phyloP scores from a whole-genome alignment of 2,888 invertebrate genomes.

The Tetropium fuscum region DNA sequence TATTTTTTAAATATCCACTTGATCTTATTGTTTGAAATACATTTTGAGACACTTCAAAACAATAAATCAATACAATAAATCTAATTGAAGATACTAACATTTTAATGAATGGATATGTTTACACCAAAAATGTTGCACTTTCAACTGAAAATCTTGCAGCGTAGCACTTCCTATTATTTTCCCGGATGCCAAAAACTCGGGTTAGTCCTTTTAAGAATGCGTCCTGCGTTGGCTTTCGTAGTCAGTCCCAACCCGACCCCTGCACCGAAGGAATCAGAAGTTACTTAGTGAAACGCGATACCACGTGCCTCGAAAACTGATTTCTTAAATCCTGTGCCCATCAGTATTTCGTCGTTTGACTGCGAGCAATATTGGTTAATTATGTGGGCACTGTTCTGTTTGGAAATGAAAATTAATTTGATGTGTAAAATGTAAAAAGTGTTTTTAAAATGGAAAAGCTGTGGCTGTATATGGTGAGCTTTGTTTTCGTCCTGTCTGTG shows the following conservation, averaged over 20 bases:
- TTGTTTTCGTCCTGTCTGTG: conserved; percentile 37
- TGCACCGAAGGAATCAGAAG: conserved; percentile 15
- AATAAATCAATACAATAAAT: too few relatives aligned
- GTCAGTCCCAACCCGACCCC: conserved; percentile 19
- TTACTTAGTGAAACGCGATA: conserved; percentile 12
- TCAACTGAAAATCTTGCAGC: too few relatives aligned
- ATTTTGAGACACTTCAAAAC: too few relatives aligned
- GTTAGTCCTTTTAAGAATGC: conserved; percentile 28
- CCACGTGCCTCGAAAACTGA: conserved; percentile 16
- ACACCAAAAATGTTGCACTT: too few relatives aligned
- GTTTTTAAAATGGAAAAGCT: conserved; percentile 32
- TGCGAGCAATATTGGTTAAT: not conserved
- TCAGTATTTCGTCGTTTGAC: not conserved
- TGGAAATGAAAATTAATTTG: not conserved
- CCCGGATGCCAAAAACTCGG: conserved; percentile 16
- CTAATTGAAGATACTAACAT: too few relatives aligned
- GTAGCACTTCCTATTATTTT: conserved; percentile 16
- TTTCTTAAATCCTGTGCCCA: not conserved
- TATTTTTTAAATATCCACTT: too few relatives aligned
- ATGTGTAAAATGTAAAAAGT: conserved; percentile 30
- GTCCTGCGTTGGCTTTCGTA: conserved; percentile 21
- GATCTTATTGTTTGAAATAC: too few relatives aligned
- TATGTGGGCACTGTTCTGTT: not conserved
- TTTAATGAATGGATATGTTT: too few relatives aligned
- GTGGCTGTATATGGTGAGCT: conserved; percentile 35